A percentile compares a stretch with the other conserved stretches of the same genome.
Evolutionary conservation across 2,797 vertebrate species (phyloP).

Genomic region (Urosaurus nigricauda): DNA sequence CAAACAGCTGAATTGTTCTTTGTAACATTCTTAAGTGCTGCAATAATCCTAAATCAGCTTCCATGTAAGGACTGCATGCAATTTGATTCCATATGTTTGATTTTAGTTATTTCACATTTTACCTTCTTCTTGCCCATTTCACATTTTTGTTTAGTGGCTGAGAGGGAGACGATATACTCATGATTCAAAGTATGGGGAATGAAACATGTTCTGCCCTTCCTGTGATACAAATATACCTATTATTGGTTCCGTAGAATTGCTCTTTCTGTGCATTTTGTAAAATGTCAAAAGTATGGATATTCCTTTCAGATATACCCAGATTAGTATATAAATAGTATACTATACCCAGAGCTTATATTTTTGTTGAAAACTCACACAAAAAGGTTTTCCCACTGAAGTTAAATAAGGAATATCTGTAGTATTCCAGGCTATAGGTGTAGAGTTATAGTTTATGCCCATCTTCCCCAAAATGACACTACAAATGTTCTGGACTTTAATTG

Average conservation of each 20-base stretch:
- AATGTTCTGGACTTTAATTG: too few species aligned
- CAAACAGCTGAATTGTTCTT: neutral
- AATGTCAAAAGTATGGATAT: neutral
- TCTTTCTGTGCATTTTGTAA: neutral
- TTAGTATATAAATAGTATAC: too few species aligned
- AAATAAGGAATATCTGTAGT: too few species aligned
- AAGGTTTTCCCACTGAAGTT: too few species aligned
- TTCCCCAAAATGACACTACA: too few species aligned
- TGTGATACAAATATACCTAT: neutral
- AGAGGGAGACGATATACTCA: neutral
- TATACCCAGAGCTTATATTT: neutral
- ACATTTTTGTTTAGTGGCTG: neutral
- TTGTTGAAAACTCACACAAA: neutral
- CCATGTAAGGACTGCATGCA: neutral
- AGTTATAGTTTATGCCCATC: too few species aligned
- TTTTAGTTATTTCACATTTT: neutral
- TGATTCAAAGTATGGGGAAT: neutral
- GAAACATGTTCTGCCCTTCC: neutral
- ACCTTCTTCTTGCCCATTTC: neutral
- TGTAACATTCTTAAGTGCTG: neutral
- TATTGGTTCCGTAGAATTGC: too few species aligned
- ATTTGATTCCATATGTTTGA: neutral
- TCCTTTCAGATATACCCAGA: neutral
- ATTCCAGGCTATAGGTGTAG: neutral
- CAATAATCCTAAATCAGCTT: slow-evolving; percentile 9